Conservation (phyloP, 2,888 invertebrate genomes). For the Epirrita christyi region DNA sequence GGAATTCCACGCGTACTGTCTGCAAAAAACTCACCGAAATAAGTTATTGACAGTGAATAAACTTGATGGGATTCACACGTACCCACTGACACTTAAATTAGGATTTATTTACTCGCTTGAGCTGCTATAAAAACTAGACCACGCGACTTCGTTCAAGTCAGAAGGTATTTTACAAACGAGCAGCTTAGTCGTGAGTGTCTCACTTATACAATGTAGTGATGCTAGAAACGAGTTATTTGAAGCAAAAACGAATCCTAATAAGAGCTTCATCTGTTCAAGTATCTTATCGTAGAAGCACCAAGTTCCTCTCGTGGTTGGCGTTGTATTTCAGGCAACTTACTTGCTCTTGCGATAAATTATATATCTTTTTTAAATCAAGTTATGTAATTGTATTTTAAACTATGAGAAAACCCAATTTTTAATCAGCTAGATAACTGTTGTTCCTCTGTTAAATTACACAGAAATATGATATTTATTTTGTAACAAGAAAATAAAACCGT, state of each 20-base stretch:
- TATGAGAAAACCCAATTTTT: too few species aligned
- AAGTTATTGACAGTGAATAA: slow-evolving; percentile 60
- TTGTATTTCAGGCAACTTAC: slow-evolving; percentile 1
- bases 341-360: neutral
- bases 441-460: too few species aligned
- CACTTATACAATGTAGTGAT: slow-evolving; percentile 29
- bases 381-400: neutral
- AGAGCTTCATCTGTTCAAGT: slow-evolving; percentile 38
- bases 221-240: slow-evolving; percentile 21
- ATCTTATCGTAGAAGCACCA: slow-evolving; percentile 17
- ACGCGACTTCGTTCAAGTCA: slow-evolving; percentile 28
- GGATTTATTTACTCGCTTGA: slow-evolving; percentile 54
- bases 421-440: too few species aligned
- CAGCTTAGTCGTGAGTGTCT: slow-evolving; percentile 37
- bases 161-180: slow-evolving; percentile 40
- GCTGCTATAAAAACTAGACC: slow-evolving; percentile 53
- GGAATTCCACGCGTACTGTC: slow-evolving; percentile 63
- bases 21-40: slow-evolving; percentile 62
- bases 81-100: slow-evolving; percentile 63
- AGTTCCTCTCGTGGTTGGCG: slow-evolving; percentile 9
- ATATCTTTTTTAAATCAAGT: neutral
- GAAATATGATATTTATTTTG: too few species aligned
- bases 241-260: slow-evolving; percentile 41
- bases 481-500: too few species aligned
- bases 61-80: slow-evolving; percentile 57